Evolutionary conservation across 2,888 invertebrate genomes (phyloP).

Genomic region (Stenchaetothrips biformis): DNA sequence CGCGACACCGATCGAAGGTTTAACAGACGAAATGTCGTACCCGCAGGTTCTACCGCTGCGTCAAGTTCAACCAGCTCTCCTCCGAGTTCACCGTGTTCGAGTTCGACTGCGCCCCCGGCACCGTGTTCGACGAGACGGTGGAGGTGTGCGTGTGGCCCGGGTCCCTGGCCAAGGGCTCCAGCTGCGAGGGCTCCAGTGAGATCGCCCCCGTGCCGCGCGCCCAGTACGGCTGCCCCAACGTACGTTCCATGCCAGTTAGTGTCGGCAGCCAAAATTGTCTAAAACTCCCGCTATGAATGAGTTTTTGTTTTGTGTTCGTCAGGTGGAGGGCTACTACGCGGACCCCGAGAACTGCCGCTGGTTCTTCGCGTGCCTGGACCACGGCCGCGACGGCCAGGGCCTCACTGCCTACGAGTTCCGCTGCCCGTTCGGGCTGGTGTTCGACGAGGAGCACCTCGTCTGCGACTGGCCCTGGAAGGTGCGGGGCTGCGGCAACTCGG

Average conservation of each 20-base stretch:
- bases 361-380: slow-evolving; percentile 77
- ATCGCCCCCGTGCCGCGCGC: slow-evolving; percentile 67
- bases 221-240: slow-evolving; percentile 62
- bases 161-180: slow-evolving; percentile 62
- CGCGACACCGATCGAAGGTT: background rate
- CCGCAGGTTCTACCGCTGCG: slow-evolving; percentile 68
- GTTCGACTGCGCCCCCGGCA: slow-evolving; percentile 72
- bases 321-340: slow-evolving; percentile 62
- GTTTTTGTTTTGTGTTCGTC: background rate
- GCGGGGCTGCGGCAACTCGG: slow-evolving; percentile 56
- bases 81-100: slow-evolving; percentile 74
- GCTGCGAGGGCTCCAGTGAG: slow-evolving; percentile 67
- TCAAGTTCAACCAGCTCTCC: slow-evolving; percentile 69
- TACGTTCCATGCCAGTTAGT: background rate
- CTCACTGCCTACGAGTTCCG: slow-evolving; percentile 71
- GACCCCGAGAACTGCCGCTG: slow-evolving; percentile 77
- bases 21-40: slow-evolving; percentile 26
- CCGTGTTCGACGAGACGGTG: slow-evolving; percentile 69
- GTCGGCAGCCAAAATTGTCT: too few species aligned
- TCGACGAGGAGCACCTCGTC: slow-evolving; percentile 62
- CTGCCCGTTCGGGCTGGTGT: slow-evolving; percentile 73
- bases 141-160: slow-evolving; percentile 81
- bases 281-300: too few species aligned
- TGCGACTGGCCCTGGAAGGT: slow-evolving; percentile 81
- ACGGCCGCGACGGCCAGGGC: slow-evolving; percentile 48